Evolutionary conservation across 2,888 invertebrate species (phyloP).

Genomic region (Phyto melanocephala): DNA sequence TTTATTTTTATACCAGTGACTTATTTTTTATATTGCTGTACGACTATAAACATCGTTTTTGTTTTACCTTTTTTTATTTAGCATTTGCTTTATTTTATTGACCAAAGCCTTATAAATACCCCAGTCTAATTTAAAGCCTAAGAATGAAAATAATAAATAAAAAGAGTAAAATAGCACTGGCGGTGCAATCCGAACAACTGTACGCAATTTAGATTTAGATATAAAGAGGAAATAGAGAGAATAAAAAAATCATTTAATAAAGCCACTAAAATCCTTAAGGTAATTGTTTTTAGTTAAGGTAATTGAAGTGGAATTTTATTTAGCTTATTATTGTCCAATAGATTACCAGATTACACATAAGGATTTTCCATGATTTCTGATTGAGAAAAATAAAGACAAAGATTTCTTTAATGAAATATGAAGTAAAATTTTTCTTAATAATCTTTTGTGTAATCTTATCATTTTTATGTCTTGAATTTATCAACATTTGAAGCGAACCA

Average conservation of each 20-base stretch:
- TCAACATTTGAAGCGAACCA: background rate
- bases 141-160: slow-evolving; percentile 32
- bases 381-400: background rate
- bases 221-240: background rate
- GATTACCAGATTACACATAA: slow-evolving; percentile 6
- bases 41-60: background rate
- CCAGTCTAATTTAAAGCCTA: slow-evolving; percentile 57
- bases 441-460: background rate
- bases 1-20: slow-evolving; percentile 17
- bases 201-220: background rate
- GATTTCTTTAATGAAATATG: background rate
- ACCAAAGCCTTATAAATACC: slow-evolving; percentile 58
- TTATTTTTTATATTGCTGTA: slow-evolving; percentile 20
- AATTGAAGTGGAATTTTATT: slow-evolving; percentile 61
- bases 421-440: background rate
- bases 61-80: slow-evolving; percentile 23
- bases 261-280: slow-evolving; percentile 53
- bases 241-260: slow-evolving; percentile 48
- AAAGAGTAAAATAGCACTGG: background rate
- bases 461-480: background rate
- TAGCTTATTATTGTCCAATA: slow-evolving; percentile 52
- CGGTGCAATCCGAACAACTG: background rate
- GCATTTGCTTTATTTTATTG: slow-evolving; percentile 47
- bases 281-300: slow-evolving; percentile 57
- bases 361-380: slow-evolving; percentile 36